phyloP scores from a whole-genome alignment of 2,888 invertebrate species.

The Perizoma affinitatum region DNA sequence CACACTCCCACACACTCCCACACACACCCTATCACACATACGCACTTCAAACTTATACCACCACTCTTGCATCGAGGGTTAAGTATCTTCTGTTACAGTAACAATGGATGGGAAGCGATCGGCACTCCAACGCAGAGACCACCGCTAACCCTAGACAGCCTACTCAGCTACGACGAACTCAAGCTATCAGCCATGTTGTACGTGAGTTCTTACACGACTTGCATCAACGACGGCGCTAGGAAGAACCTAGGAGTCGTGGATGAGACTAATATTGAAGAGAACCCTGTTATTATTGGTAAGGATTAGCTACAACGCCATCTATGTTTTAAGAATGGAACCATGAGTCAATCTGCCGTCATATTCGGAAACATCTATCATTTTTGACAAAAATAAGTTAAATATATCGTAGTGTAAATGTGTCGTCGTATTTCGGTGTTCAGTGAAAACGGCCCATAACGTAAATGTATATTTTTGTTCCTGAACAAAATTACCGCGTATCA shows the following conservation, averaged over 20 bases:
- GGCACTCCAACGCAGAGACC: conserved; percentile 81
- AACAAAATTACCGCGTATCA: too few species aligned
- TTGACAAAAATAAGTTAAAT: too few species aligned
- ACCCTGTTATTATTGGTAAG: conserved; percentile 74
- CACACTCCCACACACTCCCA: too few species aligned
- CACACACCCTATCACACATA: too few species aligned
- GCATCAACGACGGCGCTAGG: conserved; percentile 85
- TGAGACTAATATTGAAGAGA: conserved; percentile 68
- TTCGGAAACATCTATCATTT: too few species aligned
- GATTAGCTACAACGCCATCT: not conserved
- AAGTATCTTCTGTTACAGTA: conserved; percentile 47
- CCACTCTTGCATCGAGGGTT: not conserved
- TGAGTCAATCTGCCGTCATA: too few species aligned
- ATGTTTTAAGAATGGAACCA: not conserved
- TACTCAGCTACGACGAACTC: conserved; percentile 86
- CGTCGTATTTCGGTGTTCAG: too few species aligned
- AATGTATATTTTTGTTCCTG: too few species aligned
- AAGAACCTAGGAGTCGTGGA: conserved; percentile 77
- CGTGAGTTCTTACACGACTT: conserved; percentile 83
- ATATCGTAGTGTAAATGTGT: too few species aligned
- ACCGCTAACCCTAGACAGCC: conserved; percentile 79
- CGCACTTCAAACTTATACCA: too few species aligned
- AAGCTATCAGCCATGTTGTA: conserved; percentile 85
- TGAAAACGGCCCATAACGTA: too few species aligned
- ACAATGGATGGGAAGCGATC: conserved; percentile 84